These are phyloP conservation scores for Clarias magur DNA, from an alignment of 2,113 vertebrate genomes.

Conservation along the genomic window DNA sequence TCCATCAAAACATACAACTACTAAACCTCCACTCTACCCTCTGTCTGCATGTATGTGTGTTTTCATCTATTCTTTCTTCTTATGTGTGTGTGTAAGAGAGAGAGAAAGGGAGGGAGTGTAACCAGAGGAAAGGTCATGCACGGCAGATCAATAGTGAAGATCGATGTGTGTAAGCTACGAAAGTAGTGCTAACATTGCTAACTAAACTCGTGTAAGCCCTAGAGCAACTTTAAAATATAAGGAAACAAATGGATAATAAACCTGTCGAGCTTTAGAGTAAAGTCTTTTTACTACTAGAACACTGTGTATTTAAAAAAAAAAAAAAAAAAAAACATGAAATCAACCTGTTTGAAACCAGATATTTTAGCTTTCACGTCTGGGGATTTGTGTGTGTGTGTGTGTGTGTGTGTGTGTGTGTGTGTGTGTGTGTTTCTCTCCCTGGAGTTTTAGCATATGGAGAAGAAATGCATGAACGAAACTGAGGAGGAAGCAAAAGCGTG, in stretches of 20 bases:
- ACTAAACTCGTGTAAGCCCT: neutral
- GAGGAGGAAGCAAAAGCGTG: neutral
- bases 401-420: neutral
- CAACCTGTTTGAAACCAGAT: neutral
- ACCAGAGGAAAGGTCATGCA: constrained; percentile 8
- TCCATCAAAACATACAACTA: neutral
- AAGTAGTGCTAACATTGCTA: neutral
- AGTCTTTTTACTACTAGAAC: neutral
- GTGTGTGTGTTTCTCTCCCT: constrained; percentile 1
- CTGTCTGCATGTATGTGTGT: neutral
- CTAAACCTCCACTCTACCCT: neutral
- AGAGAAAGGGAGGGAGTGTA: neutral
- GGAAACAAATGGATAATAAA: neutral
- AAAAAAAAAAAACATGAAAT: too few species aligned
- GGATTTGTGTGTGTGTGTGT: neutral
- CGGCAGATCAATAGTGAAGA: constrained; percentile 9
- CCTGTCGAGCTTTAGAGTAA: neutral
- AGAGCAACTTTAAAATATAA: neutral
- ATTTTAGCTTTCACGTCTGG: constrained; percentile 2
- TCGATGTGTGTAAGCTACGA: neutral
- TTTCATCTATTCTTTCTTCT: neutral
- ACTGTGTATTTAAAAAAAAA: neutral
- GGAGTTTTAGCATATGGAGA: constrained; percentile 38
- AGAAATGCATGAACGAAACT: constrained; percentile 32
- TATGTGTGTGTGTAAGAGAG: neutral